These are phyloP conservation scores for Apoderus coryli DNA, from an alignment of 2,888 invertebrate species.

Conservation along the genomic window DNA sequence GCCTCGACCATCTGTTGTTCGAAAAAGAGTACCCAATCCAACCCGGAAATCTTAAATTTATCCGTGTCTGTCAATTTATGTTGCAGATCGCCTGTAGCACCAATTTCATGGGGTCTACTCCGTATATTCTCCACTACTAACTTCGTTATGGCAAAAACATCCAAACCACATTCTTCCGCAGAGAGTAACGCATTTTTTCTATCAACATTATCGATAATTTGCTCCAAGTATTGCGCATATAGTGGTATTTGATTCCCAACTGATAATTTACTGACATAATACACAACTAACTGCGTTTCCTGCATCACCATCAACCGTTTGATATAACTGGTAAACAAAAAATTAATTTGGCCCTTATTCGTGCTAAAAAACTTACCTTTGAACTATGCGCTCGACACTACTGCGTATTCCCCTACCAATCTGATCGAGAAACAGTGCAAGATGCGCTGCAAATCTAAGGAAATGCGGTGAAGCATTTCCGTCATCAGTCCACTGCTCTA, in stretches of 20 bases:
- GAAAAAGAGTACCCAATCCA: conserved; percentile 80
- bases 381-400: conserved; percentile 61
- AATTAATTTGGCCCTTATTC: no score
- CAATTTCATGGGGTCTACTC: conserved; percentile 30
- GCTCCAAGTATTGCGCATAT: conserved; percentile 57
- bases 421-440: conserved; percentile 67
- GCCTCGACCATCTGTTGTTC: conserved; percentile 66
- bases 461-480: conserved; percentile 41
- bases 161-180: conserved; percentile 59
- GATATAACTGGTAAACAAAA: conserved; percentile 44
- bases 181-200: conserved; percentile 52
- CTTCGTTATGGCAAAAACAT: conserved; percentile 73
- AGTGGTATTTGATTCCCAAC: conserved; percentile 39
- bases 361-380: no score
- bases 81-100: conserved; percentile 26
- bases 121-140: conserved; percentile 69
- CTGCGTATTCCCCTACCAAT: conserved; percentile 59
- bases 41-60: conserved; percentile 54
- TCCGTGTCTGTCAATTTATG: conserved; percentile 47
- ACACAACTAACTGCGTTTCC: conserved; percentile 67
- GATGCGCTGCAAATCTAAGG: conserved; percentile 70
- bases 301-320: conserved; percentile 55
- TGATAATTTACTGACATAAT: conserved; percentile 70
- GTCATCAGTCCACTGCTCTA: conserved; percentile 49
- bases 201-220: conserved; percentile 47